Percentiles rank a stretch among this genome's conserved stretches.
Evolutionary conservation across 2,797 vertebrate species (phyloP).

Genomic region (Vespertilio murinus): DNA sequence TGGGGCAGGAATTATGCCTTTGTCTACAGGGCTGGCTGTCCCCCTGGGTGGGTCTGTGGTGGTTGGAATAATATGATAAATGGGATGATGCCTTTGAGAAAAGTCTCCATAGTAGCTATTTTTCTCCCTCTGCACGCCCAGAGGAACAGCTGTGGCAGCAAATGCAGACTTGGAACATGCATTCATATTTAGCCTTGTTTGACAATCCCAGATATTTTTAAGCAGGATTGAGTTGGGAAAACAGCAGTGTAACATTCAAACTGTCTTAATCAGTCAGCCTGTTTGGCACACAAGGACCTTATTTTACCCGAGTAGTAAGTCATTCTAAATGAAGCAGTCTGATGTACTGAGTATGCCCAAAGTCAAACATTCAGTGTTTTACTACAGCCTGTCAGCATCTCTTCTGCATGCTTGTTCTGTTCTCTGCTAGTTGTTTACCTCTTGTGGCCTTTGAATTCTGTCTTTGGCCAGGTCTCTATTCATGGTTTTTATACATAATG

Average conservation of each 20-base stretch:
- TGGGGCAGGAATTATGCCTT: not conserved
- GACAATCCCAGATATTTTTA: conserved; percentile 78
- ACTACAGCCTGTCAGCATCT: conserved; percentile 46
- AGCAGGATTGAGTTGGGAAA: conserved; percentile 77
- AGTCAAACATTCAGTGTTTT: conserved; percentile 43
- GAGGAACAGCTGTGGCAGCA: conserved; percentile 78
- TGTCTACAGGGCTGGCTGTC: not conserved
- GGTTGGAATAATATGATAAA: conserved; percentile 45
- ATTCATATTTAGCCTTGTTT: conserved; percentile 69
- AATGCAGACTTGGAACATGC: conserved; percentile 62
- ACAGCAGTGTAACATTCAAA: conserved; percentile 56
- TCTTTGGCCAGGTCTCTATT: not conserved
- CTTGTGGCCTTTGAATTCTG: not conserved
- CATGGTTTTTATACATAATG: not conserved
- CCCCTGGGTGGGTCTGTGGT: not conserved
- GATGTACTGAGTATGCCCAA: not conserved
- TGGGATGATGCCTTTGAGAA: conserved; percentile 39
- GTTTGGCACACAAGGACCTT: conserved; percentile 52
- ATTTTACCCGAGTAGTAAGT: conserved; percentile 48
- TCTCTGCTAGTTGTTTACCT: not conserved
- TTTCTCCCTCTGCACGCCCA: not conserved
- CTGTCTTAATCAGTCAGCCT: conserved; percentile 52
- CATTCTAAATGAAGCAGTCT: conserved; percentile 62
- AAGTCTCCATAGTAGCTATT: conserved; percentile 68
- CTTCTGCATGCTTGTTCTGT: not conserved